Evolutionary conservation across 2,888 invertebrate genomes (phyloP).

Genomic region (Morinoia aosen): DNA sequence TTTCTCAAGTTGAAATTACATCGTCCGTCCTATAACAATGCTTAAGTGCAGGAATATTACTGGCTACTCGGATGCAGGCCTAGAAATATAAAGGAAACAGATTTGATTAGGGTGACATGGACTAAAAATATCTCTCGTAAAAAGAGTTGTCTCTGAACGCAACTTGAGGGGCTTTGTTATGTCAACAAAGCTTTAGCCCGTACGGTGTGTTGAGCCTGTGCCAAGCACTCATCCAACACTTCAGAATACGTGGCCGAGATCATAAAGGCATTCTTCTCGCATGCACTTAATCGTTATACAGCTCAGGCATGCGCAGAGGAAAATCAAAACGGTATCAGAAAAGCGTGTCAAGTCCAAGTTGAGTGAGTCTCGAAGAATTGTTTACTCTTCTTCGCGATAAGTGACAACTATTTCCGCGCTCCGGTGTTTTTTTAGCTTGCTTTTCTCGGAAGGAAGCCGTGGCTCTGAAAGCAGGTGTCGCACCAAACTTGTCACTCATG

Average conservation of each 20-base stretch:
- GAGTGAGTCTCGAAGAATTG: neutral
- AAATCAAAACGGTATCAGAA: neutral
- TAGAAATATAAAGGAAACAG: neutral
- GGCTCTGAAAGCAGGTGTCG: neutral
- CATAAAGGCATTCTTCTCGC: neutral
- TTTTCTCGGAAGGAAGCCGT: neutral
- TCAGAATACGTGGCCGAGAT: neutral
- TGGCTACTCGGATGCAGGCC: neutral
- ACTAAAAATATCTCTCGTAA: neutral
- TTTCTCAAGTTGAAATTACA: no score
- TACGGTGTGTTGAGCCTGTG: conserved; percentile 11
- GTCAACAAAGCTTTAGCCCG: neutral
- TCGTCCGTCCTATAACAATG: neutral
- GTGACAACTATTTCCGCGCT: neutral
- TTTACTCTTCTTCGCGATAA: neutral
- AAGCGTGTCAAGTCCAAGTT: neutral
- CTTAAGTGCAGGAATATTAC: neutral
- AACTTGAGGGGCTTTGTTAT: conserved; percentile 20
- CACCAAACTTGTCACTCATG: neutral
- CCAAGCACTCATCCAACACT: conserved; percentile 14
- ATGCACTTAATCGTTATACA: neutral
- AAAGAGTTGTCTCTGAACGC: neutral
- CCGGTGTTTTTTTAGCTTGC: neutral
- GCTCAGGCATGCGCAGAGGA: neutral
- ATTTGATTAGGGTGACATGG: neutral